Base-by-base conservation (phyloP, 2,113 vertebrate genomes). In the Ploceus nigricollis region DNA sequence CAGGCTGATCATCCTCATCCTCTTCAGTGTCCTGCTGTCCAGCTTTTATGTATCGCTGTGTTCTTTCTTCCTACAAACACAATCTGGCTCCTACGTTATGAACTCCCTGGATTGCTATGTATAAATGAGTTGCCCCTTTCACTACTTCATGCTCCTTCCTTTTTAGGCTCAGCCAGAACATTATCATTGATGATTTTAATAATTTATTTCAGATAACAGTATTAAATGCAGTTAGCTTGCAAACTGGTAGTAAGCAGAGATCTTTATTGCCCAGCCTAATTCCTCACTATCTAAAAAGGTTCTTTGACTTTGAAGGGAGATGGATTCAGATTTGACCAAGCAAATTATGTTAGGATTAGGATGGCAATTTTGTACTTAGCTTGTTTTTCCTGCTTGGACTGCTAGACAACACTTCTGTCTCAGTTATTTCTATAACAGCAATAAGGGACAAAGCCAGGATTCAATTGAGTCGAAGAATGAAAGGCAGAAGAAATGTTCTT, bases 401-500 rank as follows among this genome's bases (percentile, higher is more conserved):
- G 21, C 57, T 66, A 79, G 57, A 61, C 12, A 3, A n/a, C 66
- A 54, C 0, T 89, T 80, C 58, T 82, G 33, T 35, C 57, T 79
- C 78, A 37, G 61, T 72, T 76, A 75, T 89, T 93, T 83, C 87
- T 89, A 0, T 54, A 88, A 73, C 39, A 86, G 66, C 75, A 95
- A 15, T 63, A 77, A 90, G 58, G 33, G 78, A 93, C 85, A 97
- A 97, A 94, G 68, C 56, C 68, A 94, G 87, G 47, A 94, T 93
- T 96, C 87, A 86, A 73, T 58, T 50, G 61, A 83, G 45, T 37
- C 48, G 53, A 86, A 91, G 87, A 91, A 84, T 13, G 77, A 87
- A 91, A 87, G 56, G 70, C 81, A 93, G 72, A 87, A 96, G 82
- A 90, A 96, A 66, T 61, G 37, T 22, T 93, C 87, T 87, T 93